These are phyloP conservation scores for Pseudocheirus occidentalis DNA, from an alignment of 2,797 vertebrate genomes.

Conservation along the genomic window DNA sequence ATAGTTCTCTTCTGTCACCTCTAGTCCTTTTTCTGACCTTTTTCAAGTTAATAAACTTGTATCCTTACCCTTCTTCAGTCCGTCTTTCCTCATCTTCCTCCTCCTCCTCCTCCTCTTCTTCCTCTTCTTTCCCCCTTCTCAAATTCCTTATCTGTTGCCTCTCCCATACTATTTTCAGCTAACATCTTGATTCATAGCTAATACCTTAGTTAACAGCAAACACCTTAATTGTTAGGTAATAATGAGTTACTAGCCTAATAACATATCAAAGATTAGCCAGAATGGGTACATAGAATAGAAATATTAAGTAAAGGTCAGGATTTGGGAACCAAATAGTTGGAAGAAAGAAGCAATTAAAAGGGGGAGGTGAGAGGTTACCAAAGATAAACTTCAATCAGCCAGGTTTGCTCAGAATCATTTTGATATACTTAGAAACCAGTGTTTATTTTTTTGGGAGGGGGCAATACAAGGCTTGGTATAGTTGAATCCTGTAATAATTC, in stretches of 20 bases:
- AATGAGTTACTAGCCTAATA: background rate
- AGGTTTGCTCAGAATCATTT: background rate
- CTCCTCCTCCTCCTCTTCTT: too few species aligned
- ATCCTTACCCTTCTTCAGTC: too few species aligned
- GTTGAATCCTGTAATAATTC: background rate
- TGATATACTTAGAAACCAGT: background rate
- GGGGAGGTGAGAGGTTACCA: background rate
- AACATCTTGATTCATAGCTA: background rate
- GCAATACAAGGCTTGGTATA: background rate
- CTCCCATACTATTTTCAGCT: too few species aligned
- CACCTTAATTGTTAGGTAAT: background rate
- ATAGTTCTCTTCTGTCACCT: too few species aligned
- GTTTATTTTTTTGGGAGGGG: background rate
- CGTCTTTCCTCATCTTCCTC: too few species aligned
- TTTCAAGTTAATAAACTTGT: too few species aligned
- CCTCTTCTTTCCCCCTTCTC: too few species aligned
- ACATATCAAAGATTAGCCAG: background rate
- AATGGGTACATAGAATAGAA: slow-evolving; percentile 6
- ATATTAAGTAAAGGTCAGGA: background rate
- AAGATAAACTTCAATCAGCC: background rate
- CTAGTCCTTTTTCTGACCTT: too few species aligned
- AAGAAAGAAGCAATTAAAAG: background rate
- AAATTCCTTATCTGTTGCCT: too few species aligned
- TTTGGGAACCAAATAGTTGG: background rate
- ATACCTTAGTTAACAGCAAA: background rate